These are phyloP conservation scores for Lasiurus borealis DNA, from an alignment of 2,113 vertebrate species.

Conservation along the genomic window DNA sequence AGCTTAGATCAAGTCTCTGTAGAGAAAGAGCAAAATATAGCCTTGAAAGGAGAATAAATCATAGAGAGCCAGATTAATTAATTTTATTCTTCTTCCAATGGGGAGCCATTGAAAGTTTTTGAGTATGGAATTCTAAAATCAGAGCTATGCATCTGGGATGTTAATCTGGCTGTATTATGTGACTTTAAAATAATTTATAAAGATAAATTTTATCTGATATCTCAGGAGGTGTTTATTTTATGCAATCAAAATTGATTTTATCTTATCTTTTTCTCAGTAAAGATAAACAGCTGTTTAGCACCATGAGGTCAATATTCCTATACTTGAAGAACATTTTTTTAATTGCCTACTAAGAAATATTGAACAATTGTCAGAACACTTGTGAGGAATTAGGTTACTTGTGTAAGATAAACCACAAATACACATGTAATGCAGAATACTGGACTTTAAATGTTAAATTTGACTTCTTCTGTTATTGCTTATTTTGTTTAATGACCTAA, in stretches of 20 bases:
- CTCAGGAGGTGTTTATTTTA: constrained; percentile 57
- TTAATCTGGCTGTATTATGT: constrained; percentile 14
- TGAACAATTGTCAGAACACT: constrained; percentile 55
- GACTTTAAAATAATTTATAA: constrained; percentile 57
- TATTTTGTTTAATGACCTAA: constrained; percentile 53
- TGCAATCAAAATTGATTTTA: constrained; percentile 64
- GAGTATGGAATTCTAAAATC: constrained; percentile 6
- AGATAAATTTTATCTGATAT: constrained; percentile 53
- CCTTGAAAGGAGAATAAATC: background rate
- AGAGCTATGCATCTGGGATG: constrained; percentile 25
- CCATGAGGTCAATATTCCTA: constrained; percentile 57
- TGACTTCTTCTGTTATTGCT: constrained; percentile 3
- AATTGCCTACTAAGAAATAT: constrained; percentile 51
- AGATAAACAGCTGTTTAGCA: constrained; percentile 58
- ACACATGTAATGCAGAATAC: background rate
- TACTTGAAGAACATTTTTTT: constrained; percentile 36
- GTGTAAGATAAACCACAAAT: constrained; percentile 44
- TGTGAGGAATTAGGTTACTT: constrained; percentile 39
- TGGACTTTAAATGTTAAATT: constrained; percentile 34
- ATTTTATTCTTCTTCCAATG: constrained; percentile 22
- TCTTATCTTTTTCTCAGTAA: constrained; percentile 60
- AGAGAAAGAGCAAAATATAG: background rate
- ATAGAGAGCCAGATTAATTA: background rate
- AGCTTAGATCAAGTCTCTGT: background rate
- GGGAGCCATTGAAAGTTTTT: background rate